These are phyloP conservation scores for Tiliacea citrago DNA, from an alignment of 2,888 invertebrate species.

Conservation along the genomic window DNA sequence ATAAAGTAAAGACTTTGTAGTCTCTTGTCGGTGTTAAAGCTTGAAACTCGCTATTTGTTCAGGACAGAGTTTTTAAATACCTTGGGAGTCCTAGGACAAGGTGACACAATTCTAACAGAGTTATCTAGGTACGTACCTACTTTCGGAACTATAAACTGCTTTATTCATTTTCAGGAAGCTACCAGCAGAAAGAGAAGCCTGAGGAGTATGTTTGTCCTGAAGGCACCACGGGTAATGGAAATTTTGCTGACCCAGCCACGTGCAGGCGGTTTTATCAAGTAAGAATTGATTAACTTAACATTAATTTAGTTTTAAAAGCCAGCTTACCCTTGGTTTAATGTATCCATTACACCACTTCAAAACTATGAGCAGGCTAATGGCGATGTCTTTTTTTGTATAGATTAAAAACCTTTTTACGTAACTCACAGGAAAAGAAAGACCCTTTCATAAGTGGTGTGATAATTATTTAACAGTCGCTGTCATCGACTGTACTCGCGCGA, in stretches of 20 bases:
- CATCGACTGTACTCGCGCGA: slow-evolving; percentile 12
- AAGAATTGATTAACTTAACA: slow-evolving; percentile 64
- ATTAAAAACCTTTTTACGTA: slow-evolving; percentile 12
- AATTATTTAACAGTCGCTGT: slow-evolving; percentile 23
- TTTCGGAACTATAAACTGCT: slow-evolving; percentile 25
- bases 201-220: slow-evolving; percentile 95
- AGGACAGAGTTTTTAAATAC: slow-evolving; percentile 57
- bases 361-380: slow-evolving; percentile 7
- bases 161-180: slow-evolving; percentile 79
- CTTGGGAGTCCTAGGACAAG: slow-evolving; percentile 13
- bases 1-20: slow-evolving; percentile 58
- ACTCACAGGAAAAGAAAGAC: slow-evolving; percentile 18
- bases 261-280: slow-evolving; percentile 97
- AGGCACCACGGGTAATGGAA: slow-evolving; percentile 94
- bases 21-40: slow-evolving; percentile 35
- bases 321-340: background rate
- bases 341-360: slow-evolving; percentile 6
- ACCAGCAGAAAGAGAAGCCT: slow-evolving; percentile 87
- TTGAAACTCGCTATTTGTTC: slow-evolving; percentile 45
- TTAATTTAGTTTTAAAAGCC: background rate
- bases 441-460: slow-evolving; percentile 40
- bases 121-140: background rate
- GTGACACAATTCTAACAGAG: slow-evolving; percentile 34
- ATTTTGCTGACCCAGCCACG: slow-evolving; percentile 96
- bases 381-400: background rate